phyloP scores from a whole-genome alignment of 2,797 vertebrate genomes.

The Onychomys arenicola region DNA sequence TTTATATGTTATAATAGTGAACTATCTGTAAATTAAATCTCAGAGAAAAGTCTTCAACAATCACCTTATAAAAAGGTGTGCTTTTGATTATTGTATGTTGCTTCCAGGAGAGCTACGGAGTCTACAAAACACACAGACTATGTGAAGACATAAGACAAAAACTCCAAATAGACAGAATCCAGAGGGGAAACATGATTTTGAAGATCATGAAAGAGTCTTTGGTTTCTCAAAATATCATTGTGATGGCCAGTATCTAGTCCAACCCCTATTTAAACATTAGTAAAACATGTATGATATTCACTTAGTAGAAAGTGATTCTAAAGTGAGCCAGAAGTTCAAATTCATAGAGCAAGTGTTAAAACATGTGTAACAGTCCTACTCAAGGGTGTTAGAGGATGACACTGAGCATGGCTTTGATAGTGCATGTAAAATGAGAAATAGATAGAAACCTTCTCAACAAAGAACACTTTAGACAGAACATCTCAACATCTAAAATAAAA shows the following conservation, averaged over 20 bases:
- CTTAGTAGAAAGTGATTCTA: not conserved
- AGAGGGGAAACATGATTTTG: not conserved
- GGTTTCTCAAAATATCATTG: not conserved
- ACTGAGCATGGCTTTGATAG: not conserved
- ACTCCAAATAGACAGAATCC: not conserved
- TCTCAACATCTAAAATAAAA: constrained; percentile 11
- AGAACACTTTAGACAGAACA: not conserved
- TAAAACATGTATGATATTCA: not conserved
- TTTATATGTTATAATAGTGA: not conserved
- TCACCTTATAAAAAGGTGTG: not conserved
- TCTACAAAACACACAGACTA: not conserved
- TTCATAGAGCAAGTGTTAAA: not conserved
- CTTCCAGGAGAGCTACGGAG: not conserved
- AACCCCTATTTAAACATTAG: constrained; percentile 3
- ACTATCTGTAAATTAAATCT: not conserved
- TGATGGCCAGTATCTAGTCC: not conserved
- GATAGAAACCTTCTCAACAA: not conserved
- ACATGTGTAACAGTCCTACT: not conserved
- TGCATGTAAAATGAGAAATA: not conserved
- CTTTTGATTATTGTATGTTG: not conserved
- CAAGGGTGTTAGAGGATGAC: not conserved
- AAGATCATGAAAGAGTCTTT: not conserved
- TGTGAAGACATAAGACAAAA: not conserved
- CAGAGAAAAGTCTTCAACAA: not conserved
- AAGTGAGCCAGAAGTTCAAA: not conserved